Conservation (phyloP, 2,888 invertebrate species). For the Lamellibrachia columna region DNA sequence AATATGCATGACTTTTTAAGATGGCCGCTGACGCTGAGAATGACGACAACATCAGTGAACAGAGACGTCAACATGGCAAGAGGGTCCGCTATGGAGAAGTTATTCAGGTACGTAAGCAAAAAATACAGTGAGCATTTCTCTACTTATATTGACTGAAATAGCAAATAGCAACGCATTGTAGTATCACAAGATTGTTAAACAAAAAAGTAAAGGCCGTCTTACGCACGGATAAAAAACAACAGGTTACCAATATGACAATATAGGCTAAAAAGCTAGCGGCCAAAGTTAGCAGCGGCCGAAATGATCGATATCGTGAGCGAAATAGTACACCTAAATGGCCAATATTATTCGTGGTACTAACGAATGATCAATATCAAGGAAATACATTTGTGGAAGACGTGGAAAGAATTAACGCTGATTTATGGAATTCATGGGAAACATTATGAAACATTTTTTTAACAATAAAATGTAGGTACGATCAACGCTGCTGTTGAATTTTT, state of each 20-base stretch:
- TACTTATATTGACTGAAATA: background rate
- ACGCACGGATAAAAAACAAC: too few species aligned
- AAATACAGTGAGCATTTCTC: background rate
- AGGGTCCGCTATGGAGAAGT: constrained; percentile 65
- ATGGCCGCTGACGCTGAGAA: constrained; percentile 61
- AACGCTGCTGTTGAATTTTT: background rate
- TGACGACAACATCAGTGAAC: constrained; percentile 65
- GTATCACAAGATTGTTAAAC: too few species aligned
- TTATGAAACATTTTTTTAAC: background rate
- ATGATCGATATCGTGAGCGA: background rate
- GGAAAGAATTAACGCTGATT: background rate
- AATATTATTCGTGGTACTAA: background rate
- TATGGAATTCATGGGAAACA: background rate
- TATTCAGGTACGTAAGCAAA: constrained; percentile 57
- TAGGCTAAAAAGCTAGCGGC: background rate
- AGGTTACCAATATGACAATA: too few species aligned
- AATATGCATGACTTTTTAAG: constrained; percentile 30
- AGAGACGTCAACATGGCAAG: constrained; percentile 65
- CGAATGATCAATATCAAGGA: background rate
- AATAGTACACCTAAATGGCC: background rate
- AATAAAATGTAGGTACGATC: background rate
- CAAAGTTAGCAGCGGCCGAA: background rate
- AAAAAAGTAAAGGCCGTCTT: too few species aligned
- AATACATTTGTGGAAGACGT: background rate
- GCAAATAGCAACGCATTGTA: too few species aligned